Evolutionary conservation across 1,140 invertebrate genomes (phyloP).

Genomic region (Drosophila mojavensis): DNA sequence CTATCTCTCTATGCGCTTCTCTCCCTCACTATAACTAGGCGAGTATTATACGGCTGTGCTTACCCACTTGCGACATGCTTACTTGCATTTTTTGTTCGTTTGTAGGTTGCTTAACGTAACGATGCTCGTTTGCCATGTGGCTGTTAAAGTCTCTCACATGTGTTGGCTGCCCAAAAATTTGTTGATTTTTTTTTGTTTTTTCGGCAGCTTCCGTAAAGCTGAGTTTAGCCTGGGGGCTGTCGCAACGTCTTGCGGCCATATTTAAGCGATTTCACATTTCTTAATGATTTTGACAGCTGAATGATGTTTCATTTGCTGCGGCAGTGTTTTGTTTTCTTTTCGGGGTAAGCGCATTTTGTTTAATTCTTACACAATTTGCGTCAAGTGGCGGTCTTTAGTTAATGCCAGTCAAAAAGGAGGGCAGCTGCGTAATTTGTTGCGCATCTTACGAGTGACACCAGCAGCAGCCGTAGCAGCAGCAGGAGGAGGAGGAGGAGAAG

Average conservation of each 20-base stretch:
- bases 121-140: slow-evolving; percentile 45
- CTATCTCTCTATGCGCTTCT: not conserved
- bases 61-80: not conserved
- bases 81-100: slow-evolving; percentile 4
- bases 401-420: slow-evolving; percentile 61
- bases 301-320: slow-evolving; percentile 71
- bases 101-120: slow-evolving; percentile 11
- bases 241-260: slow-evolving; percentile 45
- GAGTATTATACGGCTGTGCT: not conserved
- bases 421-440: slow-evolving; percentile 41
- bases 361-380: slow-evolving; percentile 63
- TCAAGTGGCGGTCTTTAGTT: slow-evolving; percentile 75
- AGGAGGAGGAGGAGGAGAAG: not conserved
- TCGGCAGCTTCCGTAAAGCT: slow-evolving; percentile 46
- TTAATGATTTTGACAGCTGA: slow-evolving; percentile 81
- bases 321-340: slow-evolving; percentile 44
- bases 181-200: slow-evolving; percentile 7
- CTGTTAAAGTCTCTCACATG: slow-evolving; percentile 50
- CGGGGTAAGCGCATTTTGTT: slow-evolving; percentile 24
- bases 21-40: not conserved
- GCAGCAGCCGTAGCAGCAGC: not conserved
- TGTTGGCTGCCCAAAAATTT: slow-evolving; percentile 42
- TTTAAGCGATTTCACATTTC: slow-evolving; percentile 79
- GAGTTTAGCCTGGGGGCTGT: slow-evolving; percentile 41
- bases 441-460: slow-evolving; percentile 9